phyloP scores from a whole-genome alignment of 2,797 vertebrate genomes.

The Mionectes olivaceus region DNA sequence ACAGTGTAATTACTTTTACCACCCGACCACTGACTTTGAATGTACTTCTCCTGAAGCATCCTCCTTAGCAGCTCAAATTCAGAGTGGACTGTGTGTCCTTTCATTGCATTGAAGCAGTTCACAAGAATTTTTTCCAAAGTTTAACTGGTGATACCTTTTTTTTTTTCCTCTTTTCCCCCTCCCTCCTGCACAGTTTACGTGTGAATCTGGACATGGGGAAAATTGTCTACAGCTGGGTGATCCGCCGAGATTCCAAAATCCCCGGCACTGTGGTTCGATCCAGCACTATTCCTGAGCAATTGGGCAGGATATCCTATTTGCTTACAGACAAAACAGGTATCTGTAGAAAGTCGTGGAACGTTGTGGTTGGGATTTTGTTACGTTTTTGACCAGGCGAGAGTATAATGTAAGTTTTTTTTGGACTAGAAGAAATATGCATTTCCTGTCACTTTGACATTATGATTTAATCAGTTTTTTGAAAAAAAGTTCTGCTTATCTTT shows the following conservation, averaged over 20 bases:
- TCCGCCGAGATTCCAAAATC: conserved; percentile 95
- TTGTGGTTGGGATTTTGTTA: neutral
- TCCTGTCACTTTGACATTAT: neutral
- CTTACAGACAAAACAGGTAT: conserved; percentile 98
- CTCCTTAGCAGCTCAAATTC: neutral
- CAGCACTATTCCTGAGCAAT: conserved; percentile 97
- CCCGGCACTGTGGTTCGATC: conserved; percentile 95
- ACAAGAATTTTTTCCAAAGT: neutral
- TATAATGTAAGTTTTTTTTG: neutral
- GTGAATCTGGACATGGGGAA: conserved; percentile 99
- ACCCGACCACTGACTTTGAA: neutral
- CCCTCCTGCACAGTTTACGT: conserved; percentile 82
- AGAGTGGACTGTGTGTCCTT: accelerated
- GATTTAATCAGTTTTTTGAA: neutral
- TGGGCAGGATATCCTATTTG: conserved; percentile 96
- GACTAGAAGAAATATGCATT: neutral
- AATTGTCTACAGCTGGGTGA: conserved; percentile 99
- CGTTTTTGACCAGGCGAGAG: neutral
- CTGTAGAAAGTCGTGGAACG: neutral
- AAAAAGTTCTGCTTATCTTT: neutral
- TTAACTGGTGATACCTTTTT: neutral
- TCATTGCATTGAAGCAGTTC: neutral
- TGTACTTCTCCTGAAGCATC: neutral
- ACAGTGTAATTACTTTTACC: neutral
- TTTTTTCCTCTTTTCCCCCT: neutral